phyloP scores from a whole-genome alignment of 1,140 invertebrate genomes.

The Vollenhovia emeryi region DNA sequence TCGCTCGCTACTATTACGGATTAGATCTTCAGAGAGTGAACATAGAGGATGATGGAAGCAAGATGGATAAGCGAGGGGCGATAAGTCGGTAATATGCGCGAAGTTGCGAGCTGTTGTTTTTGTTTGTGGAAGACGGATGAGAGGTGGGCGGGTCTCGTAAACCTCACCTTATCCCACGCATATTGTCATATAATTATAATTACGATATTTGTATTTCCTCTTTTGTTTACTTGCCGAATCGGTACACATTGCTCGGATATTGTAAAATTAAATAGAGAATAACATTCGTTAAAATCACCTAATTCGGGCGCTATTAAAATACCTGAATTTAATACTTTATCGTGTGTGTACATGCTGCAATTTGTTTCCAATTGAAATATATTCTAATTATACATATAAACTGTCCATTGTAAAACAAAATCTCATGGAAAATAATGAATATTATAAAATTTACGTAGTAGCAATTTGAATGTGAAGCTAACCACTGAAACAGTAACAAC shows the following conservation, averaged over 20 bases:
- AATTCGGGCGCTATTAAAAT: slow-evolving; percentile 10
- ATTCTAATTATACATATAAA: slow-evolving; percentile 5
- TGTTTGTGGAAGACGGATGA: slow-evolving; percentile 47
- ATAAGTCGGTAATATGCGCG: slow-evolving; percentile 24
- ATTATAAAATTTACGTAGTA: slow-evolving; percentile 11
- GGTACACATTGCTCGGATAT: background rate
- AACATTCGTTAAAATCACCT: background rate
- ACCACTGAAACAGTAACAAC: background rate
- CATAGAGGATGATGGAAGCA: background rate
- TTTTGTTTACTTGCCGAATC: background rate
- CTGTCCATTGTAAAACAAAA: background rate
- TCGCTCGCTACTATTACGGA: slow-evolving; percentile 52
- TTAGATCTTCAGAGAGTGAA: slow-evolving; percentile 52
- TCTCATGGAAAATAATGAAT: background rate
- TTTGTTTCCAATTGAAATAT: background rate
- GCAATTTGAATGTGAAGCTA: slow-evolving; percentile 1
- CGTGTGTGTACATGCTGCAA: background rate
- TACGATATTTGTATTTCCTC: background rate
- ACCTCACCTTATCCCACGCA: background rate
- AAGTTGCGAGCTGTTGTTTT: slow-evolving; percentile 39
- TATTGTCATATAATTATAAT: slow-evolving; percentile 28
- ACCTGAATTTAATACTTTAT: slow-evolving; percentile 5
- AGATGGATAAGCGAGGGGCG: slow-evolving; percentile 32
- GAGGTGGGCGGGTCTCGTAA: background rate
- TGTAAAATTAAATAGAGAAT: slow-evolving; percentile 2